These are phyloP conservation scores for Osmerus eperlanus DNA, from an alignment of 2,113 vertebrate species.

Conservation along the genomic window DNA sequence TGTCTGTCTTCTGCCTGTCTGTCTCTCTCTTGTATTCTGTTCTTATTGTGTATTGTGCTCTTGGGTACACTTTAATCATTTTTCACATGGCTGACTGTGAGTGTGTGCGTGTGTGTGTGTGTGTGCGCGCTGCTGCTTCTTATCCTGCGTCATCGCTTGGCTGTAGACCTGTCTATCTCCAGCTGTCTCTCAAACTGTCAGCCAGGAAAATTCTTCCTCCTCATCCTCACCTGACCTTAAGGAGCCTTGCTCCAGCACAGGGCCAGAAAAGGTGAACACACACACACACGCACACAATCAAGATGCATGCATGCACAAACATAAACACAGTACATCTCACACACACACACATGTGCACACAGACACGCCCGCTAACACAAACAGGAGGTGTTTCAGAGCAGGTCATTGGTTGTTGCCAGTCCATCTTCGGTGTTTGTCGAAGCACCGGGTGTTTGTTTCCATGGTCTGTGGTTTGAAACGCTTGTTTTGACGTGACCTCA, in stretches of 20 bases:
- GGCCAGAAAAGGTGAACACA: constrained; percentile 51
- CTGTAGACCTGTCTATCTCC: constrained; percentile 55
- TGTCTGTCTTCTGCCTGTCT: background rate
- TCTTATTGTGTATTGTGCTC: no score
- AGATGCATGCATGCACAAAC: background rate
- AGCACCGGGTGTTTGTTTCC: background rate
- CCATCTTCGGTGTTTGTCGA: background rate
- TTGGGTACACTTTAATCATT: no score
- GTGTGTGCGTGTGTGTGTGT: background rate
- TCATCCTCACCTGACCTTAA: constrained; percentile 75
- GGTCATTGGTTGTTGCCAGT: background rate
- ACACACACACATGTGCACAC: background rate
- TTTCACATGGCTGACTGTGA: background rate
- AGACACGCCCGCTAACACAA: constrained; percentile 5
- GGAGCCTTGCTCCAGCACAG: constrained; percentile 31
- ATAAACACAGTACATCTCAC: background rate
- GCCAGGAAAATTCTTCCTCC: constrained; percentile 84
- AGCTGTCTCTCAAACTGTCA: constrained; percentile 84
- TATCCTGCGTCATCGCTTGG: constrained; percentile 34
- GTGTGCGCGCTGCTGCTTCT: constrained; percentile 11
- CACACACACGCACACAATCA: constrained; percentile 8
- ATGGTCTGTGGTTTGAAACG: background rate
- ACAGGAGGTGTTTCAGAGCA: background rate
- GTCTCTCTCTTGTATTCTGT: background rate
- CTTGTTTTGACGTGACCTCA: constrained; percentile 26